Evolutionary conservation across 1,140 invertebrate genomes (phyloP).

Genomic region (Ganaspis sp.): DNA sequence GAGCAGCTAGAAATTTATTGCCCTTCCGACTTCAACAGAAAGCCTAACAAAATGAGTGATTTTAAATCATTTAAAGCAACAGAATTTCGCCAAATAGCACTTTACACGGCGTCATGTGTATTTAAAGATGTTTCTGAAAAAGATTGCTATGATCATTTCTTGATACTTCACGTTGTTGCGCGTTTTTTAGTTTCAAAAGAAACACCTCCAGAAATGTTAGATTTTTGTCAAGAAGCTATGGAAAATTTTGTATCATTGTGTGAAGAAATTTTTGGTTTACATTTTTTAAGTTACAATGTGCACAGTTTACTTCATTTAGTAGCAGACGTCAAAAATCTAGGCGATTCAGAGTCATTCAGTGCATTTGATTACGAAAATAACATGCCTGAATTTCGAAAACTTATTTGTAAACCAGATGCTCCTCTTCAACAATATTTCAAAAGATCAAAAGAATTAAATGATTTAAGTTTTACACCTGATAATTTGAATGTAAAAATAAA

Average conservation of each 20-base stretch:
- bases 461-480: neutral
- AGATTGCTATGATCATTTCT: neutral
- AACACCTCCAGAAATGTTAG: constrained; percentile 14
- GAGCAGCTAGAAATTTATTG: neutral
- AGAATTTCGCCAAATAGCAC: neutral
- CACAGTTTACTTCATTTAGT: constrained; percentile 41
- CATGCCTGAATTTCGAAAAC: constrained; percentile 24
- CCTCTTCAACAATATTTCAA: neutral
- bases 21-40: neutral
- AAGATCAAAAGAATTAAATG: neutral
- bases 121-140: neutral
- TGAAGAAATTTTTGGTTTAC: neutral
- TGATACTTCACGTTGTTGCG: neutral
- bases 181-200: neutral
- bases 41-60: neutral
- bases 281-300: constrained; percentile 42
- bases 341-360: constrained; percentile 38
- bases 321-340: constrained; percentile 31
- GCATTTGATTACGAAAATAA: constrained; percentile 46
- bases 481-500: neutral
- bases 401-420: neutral
- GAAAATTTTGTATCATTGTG: neutral
- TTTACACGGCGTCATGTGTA: neutral
- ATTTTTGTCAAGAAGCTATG: constrained; percentile 42
- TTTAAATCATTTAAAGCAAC: neutral